Evolutionary conservation across 2,797 vertebrate species (phyloP), one percentile per base, ranked within the genome.

Genomic region (Emydoidea blandingii): DNA sequence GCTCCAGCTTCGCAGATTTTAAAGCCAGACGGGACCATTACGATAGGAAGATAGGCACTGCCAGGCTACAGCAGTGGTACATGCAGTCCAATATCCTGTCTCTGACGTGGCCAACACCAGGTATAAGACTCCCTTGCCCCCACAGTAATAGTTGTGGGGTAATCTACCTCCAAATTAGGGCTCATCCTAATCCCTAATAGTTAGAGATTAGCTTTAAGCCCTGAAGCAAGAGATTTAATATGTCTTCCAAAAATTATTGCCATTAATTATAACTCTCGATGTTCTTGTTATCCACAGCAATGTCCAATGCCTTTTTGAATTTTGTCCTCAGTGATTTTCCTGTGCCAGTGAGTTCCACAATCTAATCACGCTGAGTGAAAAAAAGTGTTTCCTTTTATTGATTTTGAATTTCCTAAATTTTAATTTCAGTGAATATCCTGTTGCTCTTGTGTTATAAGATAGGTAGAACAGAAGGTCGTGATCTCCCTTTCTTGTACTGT

Each of bases 51-150:
- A 15, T 8, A 3, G 86, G 44, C 19, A 9, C 72, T 34, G 0
- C 6, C 68, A 11, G 79, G n/a, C 3, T 11, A 16, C 87, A 94
- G 95, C 94, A 50, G 86, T 78, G 83, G 0, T 0, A 10, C 37
- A 44, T 65, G 16, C 6, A 68, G 18, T 5, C 82, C 62, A 21
- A 10, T 53, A 59, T 86, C 91, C 96, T 91, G 88, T 95, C 96
- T 93, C 52, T 0, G 0, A 1, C 1, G 0, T 0, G 52, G 19
- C 83, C 0, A 2, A 47, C 49, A 54, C 89, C 68, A 86, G 85
- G 16, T 1, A 18, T 74, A 34, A 65, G 34, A 65, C 59, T 3
- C 31, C 27, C 27, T 57, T 57, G 25, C 34, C 18, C n/a, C 37
- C 37, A 44, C 68, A 25, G 68, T 14, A 23, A 27, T 5, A 37